Conservation (phyloP, 2,113 vertebrate genomes). For the Alosa alosa region DNA sequence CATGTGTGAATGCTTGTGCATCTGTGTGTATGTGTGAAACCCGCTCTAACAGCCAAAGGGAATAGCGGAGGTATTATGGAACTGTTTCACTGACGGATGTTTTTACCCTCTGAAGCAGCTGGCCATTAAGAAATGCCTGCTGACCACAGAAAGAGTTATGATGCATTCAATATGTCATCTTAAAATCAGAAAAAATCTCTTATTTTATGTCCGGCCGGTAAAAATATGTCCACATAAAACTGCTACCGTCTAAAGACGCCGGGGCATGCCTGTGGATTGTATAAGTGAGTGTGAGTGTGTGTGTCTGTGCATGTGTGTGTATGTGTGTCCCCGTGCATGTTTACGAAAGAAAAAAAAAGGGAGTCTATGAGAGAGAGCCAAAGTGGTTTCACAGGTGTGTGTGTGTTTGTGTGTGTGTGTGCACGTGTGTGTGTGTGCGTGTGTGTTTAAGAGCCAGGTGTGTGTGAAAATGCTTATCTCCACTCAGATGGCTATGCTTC, state of each 20-base stretch:
- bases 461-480: slow-evolving; percentile 21
- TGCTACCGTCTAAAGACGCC: slow-evolving; percentile 9
- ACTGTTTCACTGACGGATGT: slow-evolving; percentile 6
- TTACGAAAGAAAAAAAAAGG: not conserved
- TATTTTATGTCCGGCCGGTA: not conserved
- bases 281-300: not conserved
- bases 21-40: not conserved
- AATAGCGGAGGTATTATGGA: slow-evolving; percentile 8
- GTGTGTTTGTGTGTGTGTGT: not conserved
- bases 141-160: slow-evolving; percentile 6
- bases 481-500: not conserved
- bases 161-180: not conserved
- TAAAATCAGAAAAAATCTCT: slow-evolving; percentile 33
- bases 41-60: not conserved
- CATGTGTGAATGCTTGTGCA: not conserved
- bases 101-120: slow-evolving; percentile 17
- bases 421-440: slow-evolving; percentile 16
- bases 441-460: slow-evolving; percentile 22
- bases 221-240: not conserved
- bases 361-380: not conserved
- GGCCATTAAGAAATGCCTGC: slow-evolving; percentile 21
- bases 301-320: not conserved
- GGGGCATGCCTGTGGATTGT: not conserved
- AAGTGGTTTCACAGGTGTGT: slow-evolving; percentile 9
- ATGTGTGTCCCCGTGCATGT: not conserved